Evolutionary conservation across 2,113 vertebrate genomes (phyloP).

Genomic region (Gnathonemus echidnorhynchus): DNA sequence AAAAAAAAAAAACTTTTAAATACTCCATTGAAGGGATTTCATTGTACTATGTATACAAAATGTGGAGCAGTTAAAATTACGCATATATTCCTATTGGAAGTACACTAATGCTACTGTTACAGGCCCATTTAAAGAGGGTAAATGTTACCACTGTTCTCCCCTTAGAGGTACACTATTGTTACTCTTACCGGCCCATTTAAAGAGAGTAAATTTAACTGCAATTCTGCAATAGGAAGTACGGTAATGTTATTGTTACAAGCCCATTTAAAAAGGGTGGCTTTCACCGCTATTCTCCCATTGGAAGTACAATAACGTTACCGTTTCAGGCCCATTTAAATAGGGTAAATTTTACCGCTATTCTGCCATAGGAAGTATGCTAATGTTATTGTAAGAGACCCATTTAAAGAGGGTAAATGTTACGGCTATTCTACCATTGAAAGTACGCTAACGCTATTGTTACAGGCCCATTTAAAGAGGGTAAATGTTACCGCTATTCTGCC

Average conservation of each 20-base stretch:
- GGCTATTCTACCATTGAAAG: not conserved
- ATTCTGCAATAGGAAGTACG: no score
- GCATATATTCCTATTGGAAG: no score
- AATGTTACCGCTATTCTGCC: not conserved
- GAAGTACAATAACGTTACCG: not conserved
- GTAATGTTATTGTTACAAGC: not conserved
- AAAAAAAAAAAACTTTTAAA: not conserved
- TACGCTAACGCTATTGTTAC: not conserved
- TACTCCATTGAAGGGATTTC: not conserved
- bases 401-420: not conserved
- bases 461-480: not conserved
- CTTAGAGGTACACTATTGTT: no score
- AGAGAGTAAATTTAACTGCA: not conserved
- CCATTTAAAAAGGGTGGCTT: not conserved
- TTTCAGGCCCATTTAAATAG: not conserved
- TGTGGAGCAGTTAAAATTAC: not conserved
- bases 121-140: no score
- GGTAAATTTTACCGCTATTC: no score
- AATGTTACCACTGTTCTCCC: no score
- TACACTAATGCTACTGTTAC: no score
- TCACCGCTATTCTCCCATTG: no score
- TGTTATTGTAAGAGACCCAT: not conserved
- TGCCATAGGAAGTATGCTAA: no score
- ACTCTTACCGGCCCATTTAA: not conserved
- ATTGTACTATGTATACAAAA: not conserved